Conservation (phyloP, 2,797 vertebrate species). For the Tolypeutes matacus region DNA sequence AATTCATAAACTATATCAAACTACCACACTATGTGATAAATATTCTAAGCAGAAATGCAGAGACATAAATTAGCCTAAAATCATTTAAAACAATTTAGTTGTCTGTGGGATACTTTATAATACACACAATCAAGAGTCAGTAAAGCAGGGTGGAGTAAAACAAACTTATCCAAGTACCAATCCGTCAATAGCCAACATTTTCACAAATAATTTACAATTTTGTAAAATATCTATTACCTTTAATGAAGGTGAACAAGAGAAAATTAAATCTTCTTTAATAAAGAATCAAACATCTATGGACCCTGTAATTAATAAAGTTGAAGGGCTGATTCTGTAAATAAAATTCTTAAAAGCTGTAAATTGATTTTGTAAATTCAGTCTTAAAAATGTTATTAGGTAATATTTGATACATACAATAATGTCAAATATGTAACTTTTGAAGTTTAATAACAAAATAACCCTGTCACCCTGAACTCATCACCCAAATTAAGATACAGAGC, state of each 20-base stretch:
- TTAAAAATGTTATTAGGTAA: background rate
- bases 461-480: background rate
- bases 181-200: background rate
- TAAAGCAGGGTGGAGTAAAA: background rate
- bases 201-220: background rate
- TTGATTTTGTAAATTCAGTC: background rate
- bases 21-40: slow-evolving; percentile 28
- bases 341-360: slow-evolving; percentile 4
- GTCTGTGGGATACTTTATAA: slow-evolving; percentile 2
- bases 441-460: slow-evolving; percentile 16
- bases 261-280: background rate
- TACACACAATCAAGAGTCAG: background rate
- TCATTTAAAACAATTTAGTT: slow-evolving; percentile 2
- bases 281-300: background rate
- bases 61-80: slow-evolving; percentile 56
- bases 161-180: background rate
- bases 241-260: background rate
- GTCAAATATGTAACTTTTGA: background rate
- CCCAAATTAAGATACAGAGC: background rate
- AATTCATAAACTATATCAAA: no score
- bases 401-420: background rate
- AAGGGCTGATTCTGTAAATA: background rate
- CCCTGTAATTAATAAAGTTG: background rate
- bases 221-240: slow-evolving; percentile 62
- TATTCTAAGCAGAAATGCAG: slow-evolving; percentile 16